Evolutionary conservation across 2,797 vertebrate species (phyloP), one percentile per base, ranked within the genome.

Genomic region (Orientallactaga sibirica): DNA sequence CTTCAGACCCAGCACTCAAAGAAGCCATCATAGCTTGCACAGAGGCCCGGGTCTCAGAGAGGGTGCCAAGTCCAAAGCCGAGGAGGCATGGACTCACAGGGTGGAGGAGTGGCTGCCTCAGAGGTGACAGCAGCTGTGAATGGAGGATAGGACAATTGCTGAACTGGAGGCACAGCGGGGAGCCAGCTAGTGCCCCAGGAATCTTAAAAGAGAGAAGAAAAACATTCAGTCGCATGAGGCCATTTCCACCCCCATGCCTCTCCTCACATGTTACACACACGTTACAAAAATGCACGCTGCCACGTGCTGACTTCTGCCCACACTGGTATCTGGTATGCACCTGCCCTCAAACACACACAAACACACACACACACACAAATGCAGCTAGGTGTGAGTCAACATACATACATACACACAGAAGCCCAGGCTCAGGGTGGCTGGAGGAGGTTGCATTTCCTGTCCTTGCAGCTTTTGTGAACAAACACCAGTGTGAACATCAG

Each of bases 371-470:
- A 24, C 1, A 43, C 52, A 12, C 55, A 55, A 89, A 84, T 25
- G 37, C 41, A 81, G 41, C 33, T 22, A 61, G 27, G 66, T n/a
- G 25, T 12, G 43, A n/a, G n/a, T 15, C 67, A 71, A 48, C 66
- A 68, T 41, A 83, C 25, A 68, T 11, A 82, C 80, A 66, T 33
- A 37, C 77, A 41, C 11, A n/a, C 79, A 67, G 15, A 71, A 16
- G 27, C 9, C 24, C 81, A 71, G 37, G 52, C 84, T 91, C 78
- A 3, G 55, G 24, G 70, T 48, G 58, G 74, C 67, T 43, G 61
- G 79, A 91, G 74, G 81, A 80, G 29, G 76, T 93, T 92, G 90
- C 68, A 73, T 78, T 96, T 94, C 93, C 84, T 92, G 95, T 66
- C 67, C 71, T 86, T 3, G 33, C 16, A 75, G 92, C 70, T 61